Evolutionary conservation across 2,797 vertebrate species (phyloP).

Genomic region (Paramormyrops hopkinsi): DNA sequence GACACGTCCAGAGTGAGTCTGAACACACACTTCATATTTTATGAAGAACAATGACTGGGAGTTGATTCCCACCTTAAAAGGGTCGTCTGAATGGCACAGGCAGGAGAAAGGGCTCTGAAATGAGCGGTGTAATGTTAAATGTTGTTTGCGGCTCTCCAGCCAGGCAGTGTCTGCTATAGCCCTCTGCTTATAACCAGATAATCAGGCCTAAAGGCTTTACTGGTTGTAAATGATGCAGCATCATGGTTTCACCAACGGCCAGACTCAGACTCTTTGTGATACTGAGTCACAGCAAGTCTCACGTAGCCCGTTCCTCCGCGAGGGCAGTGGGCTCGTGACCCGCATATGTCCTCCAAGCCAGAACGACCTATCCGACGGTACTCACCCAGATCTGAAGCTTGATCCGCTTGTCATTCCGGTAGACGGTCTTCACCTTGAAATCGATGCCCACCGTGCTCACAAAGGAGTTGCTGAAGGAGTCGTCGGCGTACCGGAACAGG

Average conservation of each 20-base stretch:
- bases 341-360: not conserved
- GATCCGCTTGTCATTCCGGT: constrained; percentile 90
- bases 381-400: constrained; percentile 97
- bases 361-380: constrained; percentile 13
- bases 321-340: not conserved
- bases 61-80: not conserved
- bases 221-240: not conserved
- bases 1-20: not conserved
- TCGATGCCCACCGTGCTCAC: constrained; percentile 97
- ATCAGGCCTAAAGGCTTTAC: constrained; percentile 12
- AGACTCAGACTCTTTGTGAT: not conserved
- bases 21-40: not conserved
- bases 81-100: not conserved
- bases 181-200: not conserved
- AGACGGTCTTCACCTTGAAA: constrained; percentile 97
- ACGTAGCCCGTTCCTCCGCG: not conserved
- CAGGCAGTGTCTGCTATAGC: not conserved
- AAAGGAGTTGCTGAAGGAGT: constrained; percentile 91
- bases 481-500: constrained; percentile 89
- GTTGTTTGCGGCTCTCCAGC: not conserved
- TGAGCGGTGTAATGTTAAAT: not conserved
- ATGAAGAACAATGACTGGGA: not conserved
- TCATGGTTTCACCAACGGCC: not conserved
- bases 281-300: not conserved
- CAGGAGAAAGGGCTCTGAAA: not conserved